Conservation (phyloP, 2,797 vertebrate species). For the Sphenodon punctatus region DNA sequence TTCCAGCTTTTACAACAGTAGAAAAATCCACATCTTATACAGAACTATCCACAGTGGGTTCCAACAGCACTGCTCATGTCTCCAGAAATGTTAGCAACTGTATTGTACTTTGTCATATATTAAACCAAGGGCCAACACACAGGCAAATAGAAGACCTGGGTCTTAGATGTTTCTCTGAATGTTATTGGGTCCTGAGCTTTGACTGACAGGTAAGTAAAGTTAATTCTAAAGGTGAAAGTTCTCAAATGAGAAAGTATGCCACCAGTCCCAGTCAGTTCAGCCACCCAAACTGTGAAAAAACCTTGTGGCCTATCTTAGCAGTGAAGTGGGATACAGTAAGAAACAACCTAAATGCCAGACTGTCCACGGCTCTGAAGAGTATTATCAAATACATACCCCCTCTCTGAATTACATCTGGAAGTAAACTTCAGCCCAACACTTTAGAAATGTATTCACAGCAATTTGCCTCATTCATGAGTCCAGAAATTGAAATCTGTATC, state of each 20-base stretch:
- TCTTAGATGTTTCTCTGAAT: not conserved
- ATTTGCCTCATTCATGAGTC: too few relatives aligned
- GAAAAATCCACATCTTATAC: too few relatives aligned
- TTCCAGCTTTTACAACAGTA: too few relatives aligned
- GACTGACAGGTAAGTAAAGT: too few relatives aligned
- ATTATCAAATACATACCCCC: too few relatives aligned
- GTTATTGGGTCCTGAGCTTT: too few relatives aligned
- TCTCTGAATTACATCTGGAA: too few relatives aligned
- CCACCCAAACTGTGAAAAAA: not conserved
- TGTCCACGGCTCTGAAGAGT: too few relatives aligned
- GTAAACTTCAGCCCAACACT: too few relatives aligned
- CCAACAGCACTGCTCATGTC: not conserved
- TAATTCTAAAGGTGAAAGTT: not conserved
- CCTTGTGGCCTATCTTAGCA: not conserved
- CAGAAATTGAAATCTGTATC: too few relatives aligned
- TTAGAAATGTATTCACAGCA: too few relatives aligned
- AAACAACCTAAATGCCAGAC: too few relatives aligned
- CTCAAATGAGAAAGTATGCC: not conserved
- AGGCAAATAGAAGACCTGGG: not conserved
- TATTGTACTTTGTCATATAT: not conserved
- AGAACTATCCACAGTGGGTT: not conserved
- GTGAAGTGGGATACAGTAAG: not conserved
- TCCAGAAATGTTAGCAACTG: not conserved
- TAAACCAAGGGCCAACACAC: not conserved
- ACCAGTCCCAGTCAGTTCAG: not conserved